phyloP scores from a whole-genome alignment of 2,113 vertebrate genomes.

The Elanus axillaris region DNA sequence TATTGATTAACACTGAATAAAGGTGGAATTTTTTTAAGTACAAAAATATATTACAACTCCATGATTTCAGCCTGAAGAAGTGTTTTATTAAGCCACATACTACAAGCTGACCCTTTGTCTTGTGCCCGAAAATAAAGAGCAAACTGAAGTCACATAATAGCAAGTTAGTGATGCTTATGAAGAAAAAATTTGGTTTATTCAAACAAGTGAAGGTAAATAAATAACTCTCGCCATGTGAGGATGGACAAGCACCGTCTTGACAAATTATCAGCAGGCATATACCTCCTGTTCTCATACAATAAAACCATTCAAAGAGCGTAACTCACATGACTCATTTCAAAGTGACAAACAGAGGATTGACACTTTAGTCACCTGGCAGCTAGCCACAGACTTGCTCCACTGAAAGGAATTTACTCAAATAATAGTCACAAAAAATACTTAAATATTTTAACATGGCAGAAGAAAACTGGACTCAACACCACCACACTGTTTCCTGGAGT shows the following conservation, averaged over 20 bases:
- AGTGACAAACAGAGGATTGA: not conserved
- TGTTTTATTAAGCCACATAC: not conserved
- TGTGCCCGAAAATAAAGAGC: not conserved
- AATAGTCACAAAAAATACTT: not conserved
- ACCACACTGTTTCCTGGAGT: not conserved
- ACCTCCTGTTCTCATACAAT: not conserved
- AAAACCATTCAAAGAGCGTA: not conserved
- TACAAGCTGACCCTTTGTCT: not conserved
- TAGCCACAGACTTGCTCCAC: not conserved
- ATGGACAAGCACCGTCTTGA: not conserved
- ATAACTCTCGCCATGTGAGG: not conserved
- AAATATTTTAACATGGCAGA: not conserved
- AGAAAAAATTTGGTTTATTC: not conserved
- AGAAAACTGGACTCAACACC: not conserved
- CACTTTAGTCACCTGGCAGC: not conserved
- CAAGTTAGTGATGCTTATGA: not conserved
- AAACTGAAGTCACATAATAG: not conserved
- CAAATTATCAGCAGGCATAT: not conserved
- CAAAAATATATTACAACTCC: not conserved
- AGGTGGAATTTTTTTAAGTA: not conserved
- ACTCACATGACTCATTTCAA: not conserved
- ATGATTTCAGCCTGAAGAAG: not conserved
- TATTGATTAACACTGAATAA: not conserved
- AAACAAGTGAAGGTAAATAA: not conserved
- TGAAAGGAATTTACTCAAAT: not conserved